Conservation (phyloP, 1,140 invertebrate species). For the Aphidius gifuensis region DNA sequence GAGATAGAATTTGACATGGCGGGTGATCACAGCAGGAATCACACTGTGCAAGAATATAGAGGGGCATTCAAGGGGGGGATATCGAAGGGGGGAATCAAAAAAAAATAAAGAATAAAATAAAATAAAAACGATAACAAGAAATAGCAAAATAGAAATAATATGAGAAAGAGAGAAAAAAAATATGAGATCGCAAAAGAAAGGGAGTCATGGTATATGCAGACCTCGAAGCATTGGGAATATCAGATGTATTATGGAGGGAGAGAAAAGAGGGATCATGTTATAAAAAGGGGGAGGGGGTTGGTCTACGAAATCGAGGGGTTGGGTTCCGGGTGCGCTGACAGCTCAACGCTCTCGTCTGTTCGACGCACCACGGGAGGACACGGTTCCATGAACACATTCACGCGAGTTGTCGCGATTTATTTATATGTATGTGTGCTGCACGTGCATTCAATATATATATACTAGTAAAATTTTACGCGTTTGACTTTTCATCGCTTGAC, state of each 20-base stretch:
- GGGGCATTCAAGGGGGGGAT: background rate
- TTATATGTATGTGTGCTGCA: constrained; percentile 14
- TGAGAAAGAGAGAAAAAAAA: too few species aligned
- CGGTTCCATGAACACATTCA: constrained; percentile 53
- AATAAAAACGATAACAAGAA: too few species aligned
- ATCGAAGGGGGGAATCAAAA: too few species aligned
- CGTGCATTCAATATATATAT: constrained; percentile 3
- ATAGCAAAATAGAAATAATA: too few species aligned
- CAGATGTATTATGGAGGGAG: constrained; percentile 16
- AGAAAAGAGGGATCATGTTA: constrained; percentile 23
- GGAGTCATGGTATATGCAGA: constrained; percentile 28
- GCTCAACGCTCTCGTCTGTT: constrained; percentile 52
- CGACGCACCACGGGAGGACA: constrained; percentile 52
- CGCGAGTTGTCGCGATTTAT: constrained; percentile 9
- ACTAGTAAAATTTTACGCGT: background rate
- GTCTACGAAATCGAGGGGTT: constrained; percentile 38
- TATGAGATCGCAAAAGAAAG: constrained; percentile 8
- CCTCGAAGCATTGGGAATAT: constrained; percentile 23
- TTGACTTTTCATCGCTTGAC: background rate
- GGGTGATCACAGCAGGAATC: constrained; percentile 1
- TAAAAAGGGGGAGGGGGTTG: constrained; percentile 33
- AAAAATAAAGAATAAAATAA: too few species aligned
- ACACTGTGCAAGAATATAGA: constrained; percentile 18
- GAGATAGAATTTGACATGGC: constrained; percentile 10
- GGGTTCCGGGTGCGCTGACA: constrained; percentile 54